Base-by-base conservation (phyloP, 2,797 vertebrate genomes). In the Falco novaeseelandiae region DNA sequence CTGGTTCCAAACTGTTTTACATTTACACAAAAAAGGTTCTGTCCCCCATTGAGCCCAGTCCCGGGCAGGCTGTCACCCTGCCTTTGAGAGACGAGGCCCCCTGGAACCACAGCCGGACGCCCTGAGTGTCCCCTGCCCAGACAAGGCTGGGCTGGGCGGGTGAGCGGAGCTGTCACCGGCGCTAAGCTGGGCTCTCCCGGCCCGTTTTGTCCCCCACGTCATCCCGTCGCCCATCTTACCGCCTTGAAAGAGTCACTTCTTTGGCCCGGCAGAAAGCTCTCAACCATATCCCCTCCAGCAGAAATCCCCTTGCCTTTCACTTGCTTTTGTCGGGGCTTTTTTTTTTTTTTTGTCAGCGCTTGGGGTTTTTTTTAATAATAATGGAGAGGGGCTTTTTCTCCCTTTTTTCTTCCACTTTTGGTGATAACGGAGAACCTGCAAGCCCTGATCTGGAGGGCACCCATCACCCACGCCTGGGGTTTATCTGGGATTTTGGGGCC, bases 1-100 rank as follows among this genome's bases (percentile, higher is more conserved):
- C 86, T 16, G 34, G 36, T 59, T 85, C 96, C 90, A 88, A 82
- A 83, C 95, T 96, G 12, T 48, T 97, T 97, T 82, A 91, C 96
- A 95, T 97, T 83, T 19, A 61, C 70, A 97, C 97, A 97, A 95
- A 95, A 96, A 55, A 18, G 61, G 65, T 58, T 84, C 94, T 82
- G 90, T 94, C 72, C 66, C 63, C 21, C 44, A 38, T 38, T 58
- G 87, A 96, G 94, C 78, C 61, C 13, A 1, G 13, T 74, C 59
- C 69, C 4, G 55, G 66, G 72, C 57, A 73, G 90, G 30, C 93
- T 73, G 77, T 90, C 95, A 90, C 88, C 67, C 65, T 23, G 69
- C 80, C 78, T 83, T 52, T 42, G 58, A 80, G 77, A 30, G 78
- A 15, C 29, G 67, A 30, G 52, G 66, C 77, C 36, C 85, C 30